Conservation (phyloP, 2,797 vertebrate species). For the Poliocrania exsul region DNA sequence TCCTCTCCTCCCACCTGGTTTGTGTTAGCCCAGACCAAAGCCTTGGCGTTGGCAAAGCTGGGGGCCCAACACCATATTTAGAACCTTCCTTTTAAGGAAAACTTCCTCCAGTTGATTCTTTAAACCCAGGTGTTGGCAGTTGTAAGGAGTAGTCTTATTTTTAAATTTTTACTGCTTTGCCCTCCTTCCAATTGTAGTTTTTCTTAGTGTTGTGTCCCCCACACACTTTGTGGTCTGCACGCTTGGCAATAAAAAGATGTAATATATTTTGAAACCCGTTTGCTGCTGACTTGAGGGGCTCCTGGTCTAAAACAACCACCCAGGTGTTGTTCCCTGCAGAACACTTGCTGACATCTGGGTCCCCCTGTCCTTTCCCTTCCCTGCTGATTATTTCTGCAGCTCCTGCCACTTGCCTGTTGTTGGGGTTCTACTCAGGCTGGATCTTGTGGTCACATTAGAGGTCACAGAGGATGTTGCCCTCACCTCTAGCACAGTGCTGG, state of each 20-base stretch:
- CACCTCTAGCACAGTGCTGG: neutral
- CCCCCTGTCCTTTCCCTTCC: neutral
- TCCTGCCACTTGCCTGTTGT: accelerated
- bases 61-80: conserved; percentile 52
- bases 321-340: neutral
- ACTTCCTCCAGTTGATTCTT: conserved; percentile 59
- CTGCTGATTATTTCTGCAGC: neutral
- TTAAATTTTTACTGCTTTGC: conserved; percentile 73
- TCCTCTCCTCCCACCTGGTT: neutral
- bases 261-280: conserved; percentile 81
- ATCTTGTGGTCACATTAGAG: neutral
- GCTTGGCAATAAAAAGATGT: conserved; percentile 80
- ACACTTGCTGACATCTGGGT: neutral
- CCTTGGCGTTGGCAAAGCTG: neutral
- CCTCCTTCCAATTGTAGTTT: conserved; percentile 63
- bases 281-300: conserved; percentile 71
- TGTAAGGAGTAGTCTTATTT: conserved; percentile 64
- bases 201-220: conserved; percentile 47
- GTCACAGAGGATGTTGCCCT: neutral
- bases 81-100: conserved; percentile 55
- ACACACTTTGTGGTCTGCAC: conserved; percentile 74
- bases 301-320: neutral
- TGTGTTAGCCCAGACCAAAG: neutral
- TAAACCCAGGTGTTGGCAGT: conserved; percentile 70
- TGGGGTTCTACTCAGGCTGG: neutral